A percentile compares a stretch with the other conserved stretches of the same genome.
Evolutionary conservation across 1,140 invertebrate species (phyloP).

Genomic region (Neoseiulus cucumeris): DNA sequence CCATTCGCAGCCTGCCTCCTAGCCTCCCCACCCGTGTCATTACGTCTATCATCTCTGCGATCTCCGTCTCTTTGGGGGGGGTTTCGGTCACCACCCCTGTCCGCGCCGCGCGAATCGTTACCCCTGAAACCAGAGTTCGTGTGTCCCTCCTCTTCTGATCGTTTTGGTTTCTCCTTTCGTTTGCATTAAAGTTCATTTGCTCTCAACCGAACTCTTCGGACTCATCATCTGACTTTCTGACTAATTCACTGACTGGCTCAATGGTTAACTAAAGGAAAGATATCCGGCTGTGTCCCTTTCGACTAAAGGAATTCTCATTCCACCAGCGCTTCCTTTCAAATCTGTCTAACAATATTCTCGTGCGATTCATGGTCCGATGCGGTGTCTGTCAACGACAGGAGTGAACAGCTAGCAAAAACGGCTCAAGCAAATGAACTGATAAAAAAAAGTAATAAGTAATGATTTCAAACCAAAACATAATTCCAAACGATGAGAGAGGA

Average conservation of each 20-base stretch:
- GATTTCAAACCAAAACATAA: neutral
- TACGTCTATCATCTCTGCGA: neutral
- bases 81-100: neutral
- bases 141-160: neutral
- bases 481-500: neutral
- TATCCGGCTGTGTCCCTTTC: too few relatives aligned
- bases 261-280: neutral
- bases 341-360: neutral
- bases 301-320: neutral
- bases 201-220: neutral
- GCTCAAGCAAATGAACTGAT: neutral
- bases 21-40: neutral
- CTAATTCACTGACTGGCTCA: neutral
- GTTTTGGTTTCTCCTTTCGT: neutral
- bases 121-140: conserved; percentile 3
- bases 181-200: neutral
- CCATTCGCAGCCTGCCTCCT: neutral
- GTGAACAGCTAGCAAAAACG: neutral
- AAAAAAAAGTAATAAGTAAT: neutral
- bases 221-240: neutral
- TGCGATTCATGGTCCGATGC: neutral
- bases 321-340: neutral
- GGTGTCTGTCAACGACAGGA: neutral
- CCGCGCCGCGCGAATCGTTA: neutral
- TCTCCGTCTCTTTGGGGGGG: neutral